Conservation (phyloP, 2,888 invertebrate species). For the Tanaodytes sp. region DNA sequence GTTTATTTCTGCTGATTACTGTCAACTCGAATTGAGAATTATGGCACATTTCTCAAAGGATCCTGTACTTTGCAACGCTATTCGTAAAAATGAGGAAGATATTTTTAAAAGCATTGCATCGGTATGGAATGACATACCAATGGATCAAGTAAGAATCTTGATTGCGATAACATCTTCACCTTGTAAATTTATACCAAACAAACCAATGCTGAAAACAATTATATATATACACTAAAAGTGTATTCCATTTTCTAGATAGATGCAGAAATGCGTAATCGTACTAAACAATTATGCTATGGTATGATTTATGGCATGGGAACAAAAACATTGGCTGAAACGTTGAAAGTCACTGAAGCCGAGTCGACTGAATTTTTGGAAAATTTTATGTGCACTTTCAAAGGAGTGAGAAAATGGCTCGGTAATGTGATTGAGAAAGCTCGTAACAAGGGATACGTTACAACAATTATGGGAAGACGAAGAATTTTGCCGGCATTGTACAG, state of each 20-base stretch:
- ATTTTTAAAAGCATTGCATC: slow-evolving; percentile 90
- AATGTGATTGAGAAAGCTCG: slow-evolving; percentile 79
- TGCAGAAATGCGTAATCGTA: slow-evolving; percentile 85
- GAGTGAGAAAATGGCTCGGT: slow-evolving; percentile 79
- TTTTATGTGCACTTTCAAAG: slow-evolving; percentile 85
- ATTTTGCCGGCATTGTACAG: slow-evolving; percentile 85
- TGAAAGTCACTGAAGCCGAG: slow-evolving; percentile 85
- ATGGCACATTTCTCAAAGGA: slow-evolving; percentile 93
- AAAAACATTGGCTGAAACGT: slow-evolving; percentile 84
- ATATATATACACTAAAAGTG: no score
- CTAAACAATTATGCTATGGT: slow-evolving; percentile 95
- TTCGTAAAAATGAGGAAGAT: slow-evolving; percentile 79
- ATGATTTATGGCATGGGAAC: slow-evolving; percentile 98
- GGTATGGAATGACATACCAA: slow-evolving; percentile 83
- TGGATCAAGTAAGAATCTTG: slow-evolving; percentile 75
- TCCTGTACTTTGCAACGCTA: slow-evolving; percentile 78
- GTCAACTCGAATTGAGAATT: slow-evolving; percentile 94
- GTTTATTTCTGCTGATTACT: slow-evolving; percentile 94
- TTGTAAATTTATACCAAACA: no score
- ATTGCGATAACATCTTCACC: no score
- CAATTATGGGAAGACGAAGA: slow-evolving; percentile 85
- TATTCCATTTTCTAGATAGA: slow-evolving; percentile 76
- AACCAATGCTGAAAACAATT: no score
- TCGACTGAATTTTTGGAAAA: slow-evolving; percentile 85
- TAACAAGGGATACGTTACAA: slow-evolving; percentile 85